Evolutionary conservation across 1,140 invertebrate genomes (phyloP), one percentile per base, ranked within the genome.

Genomic region (Seison nebaliae): DNA sequence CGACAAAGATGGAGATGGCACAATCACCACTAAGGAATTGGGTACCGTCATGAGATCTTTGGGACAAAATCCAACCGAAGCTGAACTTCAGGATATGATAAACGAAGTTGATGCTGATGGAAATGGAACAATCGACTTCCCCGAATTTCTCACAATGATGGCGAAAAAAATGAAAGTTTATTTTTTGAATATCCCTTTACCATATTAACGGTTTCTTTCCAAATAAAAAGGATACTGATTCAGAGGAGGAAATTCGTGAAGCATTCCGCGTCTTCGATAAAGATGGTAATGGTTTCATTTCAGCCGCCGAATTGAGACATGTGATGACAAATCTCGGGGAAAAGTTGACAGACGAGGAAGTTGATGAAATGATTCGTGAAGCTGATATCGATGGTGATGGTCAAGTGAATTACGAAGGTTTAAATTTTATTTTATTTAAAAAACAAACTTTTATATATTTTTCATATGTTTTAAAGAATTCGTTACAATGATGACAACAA

Each of bases 61-160:
- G 56, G 88, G 88, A 47, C 84, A 96, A 66, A 94, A 96, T 64
- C 86, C 88, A 51, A 94, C 88, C 52, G 88, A 98, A 65, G 84
- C 84, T 29, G 88, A 98, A 62, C 69, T 98, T 26, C 84, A 94
- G 60, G 84, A 94, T 62, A 94, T 96, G 84, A 94, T 96, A 62
- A 94, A 96, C 62, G 86, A 96, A 69, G 84, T 96, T 43, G 88
- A 98, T 65, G 83, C 84, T 51, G 88, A 96, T 63, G 84, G 88
- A 51, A 88, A 88, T 62, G 83, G 83, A 48, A 88, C 81, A 51
- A 88, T 91, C 64, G 81, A 91, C 63, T 91, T 91, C 62, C 79
- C 80, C 47, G 81, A 88, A 64, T 91, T 93, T 66, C 67, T 91
- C 47, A 86, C 81, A 49, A 91, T 91, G 83, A 88, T 88, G 81